Base-by-base conservation (phyloP, 2,113 vertebrate species). In the Cephalopholis sonnerati region DNA sequence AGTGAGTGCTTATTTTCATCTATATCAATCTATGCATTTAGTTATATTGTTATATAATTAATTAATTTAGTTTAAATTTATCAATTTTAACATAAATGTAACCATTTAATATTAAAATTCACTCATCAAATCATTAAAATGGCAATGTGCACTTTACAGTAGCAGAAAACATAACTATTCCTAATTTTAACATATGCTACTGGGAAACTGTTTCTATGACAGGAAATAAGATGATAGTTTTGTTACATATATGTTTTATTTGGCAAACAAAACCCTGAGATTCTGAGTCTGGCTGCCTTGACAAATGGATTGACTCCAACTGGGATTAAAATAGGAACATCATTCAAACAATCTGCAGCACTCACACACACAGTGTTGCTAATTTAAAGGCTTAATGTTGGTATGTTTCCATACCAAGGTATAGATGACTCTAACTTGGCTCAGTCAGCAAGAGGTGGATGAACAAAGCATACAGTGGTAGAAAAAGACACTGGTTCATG, bases 351-450 rank as follows among this genome's bases (percentile, higher is more conserved):
- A 67, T 81, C 22, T 9, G 41, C 27, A 71, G 72, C 15, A 15
- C 65, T 81, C n/a, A 46, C 25, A 46, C 51, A 46, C 36, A 41
- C 16, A 27, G 65, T 54, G 73, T 48, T 83, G 48, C 59, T 68
- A 79, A 86, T 86, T 73, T 76, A 36, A 74, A 71, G 74, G 70
- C 44, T 79, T 77, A 41, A 46, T 32, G 29, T 11, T 63, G 67
- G 69, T 46, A 55, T 89, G 68, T 25, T 27, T 59, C 13, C 81
- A 54, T 61, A 29, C 66, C 6, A 8, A 79, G 25, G 29, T 65
- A 54, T 54, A 46, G 7, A 70, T 69, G 64, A 57, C 74, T 76
- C 2, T 10, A 24, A 81, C 25, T 69, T 62, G 55, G 58, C 63
- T 39, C 53, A 4, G 27, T 77, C 11, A 76, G 57, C 36, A 65